Evolutionary conservation across 1,140 invertebrate genomes (phyloP), one percentile per base, ranked within the genome.

Genomic region (Drosophila willistoni): DNA sequence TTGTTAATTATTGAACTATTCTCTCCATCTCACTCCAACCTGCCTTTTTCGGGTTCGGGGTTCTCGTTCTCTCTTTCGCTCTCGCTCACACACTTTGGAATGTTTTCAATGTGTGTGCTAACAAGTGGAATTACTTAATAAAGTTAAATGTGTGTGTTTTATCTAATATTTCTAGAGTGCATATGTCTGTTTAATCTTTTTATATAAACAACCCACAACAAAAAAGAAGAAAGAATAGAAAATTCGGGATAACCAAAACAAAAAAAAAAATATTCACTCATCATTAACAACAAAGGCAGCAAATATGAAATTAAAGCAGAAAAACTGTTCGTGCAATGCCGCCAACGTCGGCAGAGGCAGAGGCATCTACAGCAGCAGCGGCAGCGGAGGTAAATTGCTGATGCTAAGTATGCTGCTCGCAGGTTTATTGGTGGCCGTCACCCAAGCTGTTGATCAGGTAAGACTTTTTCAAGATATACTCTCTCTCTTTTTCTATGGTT

Each of bases 401-500:
- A 64, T 86, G 66, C 54, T 79, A 41, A 67, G 66, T 39, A 57
- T 68, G 33, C 25, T 87, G 72, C 84, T 86, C 39, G 42, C 82
- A 47, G 65, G 77, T 62, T 64, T 86, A 56, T 59, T 86, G 51
- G 79, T 68, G 68, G 84, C 79, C 70, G 56, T 73, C 79, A 89
- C 80, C 77, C 83, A 86, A 62, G 84, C 84, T 66, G 73, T 75
- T 79, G 84, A 86, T 74, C 84, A 86, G 83, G 83, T 86, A 79
- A 89, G 79, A 17, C 7, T 41, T 42, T 42, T 34, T 34, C 9
- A 5, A 36, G 10, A 36, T 36, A 3, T 36, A 36, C 1, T 22
- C 39, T n/a, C 39, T 39, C 39, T 13, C 1, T 13, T 5, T 3
- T 9, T 17, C 25, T 14, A 7, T 29, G 29, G 14, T 34, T 14